Percentiles rank a stretch among this genome's conserved stretches.
Evolutionary conservation across 2,888 invertebrate species (phyloP).

Genomic region (Morinoia aosen): DNA sequence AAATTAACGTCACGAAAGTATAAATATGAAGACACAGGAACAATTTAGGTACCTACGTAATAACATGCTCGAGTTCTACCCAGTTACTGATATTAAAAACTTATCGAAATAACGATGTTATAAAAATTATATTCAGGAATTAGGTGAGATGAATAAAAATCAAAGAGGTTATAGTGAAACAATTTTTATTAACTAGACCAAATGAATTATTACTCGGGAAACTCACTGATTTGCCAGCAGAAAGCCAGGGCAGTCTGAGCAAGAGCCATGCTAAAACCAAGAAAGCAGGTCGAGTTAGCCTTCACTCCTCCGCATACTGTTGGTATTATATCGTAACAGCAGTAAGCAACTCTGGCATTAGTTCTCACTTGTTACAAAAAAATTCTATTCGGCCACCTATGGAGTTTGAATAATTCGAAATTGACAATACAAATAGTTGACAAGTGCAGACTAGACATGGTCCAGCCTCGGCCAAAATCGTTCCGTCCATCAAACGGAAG

Average conservation of each 20-base stretch:
- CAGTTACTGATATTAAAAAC: neutral
- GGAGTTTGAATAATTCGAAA: neutral
- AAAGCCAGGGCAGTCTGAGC: too few species aligned
- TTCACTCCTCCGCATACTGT: too few species aligned
- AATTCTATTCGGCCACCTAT: neutral
- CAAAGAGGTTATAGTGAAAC: neutral
- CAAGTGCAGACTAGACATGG: neutral
- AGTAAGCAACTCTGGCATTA: neutral
- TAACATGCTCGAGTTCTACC: neutral
- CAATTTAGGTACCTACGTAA: neutral
- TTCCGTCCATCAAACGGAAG: neutral
- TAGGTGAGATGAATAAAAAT: neutral
- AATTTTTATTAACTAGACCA: neutral
- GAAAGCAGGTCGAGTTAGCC: too few species aligned
- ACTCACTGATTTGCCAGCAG: too few species aligned
- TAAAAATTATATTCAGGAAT: too few species aligned
- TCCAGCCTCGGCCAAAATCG: neutral
- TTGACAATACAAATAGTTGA: neutral
- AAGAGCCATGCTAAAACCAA: too few species aligned
- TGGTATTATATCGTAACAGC: neutral
- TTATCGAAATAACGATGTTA: too few species aligned
- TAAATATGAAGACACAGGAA: neutral
- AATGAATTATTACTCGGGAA: too few species aligned
- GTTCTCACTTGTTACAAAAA: neutral
- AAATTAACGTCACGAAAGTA: neutral